Conservation (phyloP, 1,140 invertebrate genomes). For the Euwallacea similis region DNA sequence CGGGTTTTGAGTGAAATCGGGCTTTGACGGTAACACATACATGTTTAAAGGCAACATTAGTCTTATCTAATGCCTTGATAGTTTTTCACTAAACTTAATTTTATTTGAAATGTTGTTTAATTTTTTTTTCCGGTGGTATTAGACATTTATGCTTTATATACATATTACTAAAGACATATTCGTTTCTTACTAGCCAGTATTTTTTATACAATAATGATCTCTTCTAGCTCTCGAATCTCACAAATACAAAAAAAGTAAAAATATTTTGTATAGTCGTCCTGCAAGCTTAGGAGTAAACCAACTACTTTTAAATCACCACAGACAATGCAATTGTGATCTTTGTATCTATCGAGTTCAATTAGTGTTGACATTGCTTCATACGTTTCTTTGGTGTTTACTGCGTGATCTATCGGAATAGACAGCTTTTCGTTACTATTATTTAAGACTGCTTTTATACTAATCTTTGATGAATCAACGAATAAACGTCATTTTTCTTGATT, state of each 20-base stretch:
- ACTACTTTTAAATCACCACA: constrained; percentile 29
- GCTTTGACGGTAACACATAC: too few relatives aligned
- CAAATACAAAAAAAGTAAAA: constrained; percentile 41
- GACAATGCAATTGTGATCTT: constrained; percentile 24
- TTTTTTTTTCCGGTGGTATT: constrained; percentile 41
- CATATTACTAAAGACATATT: neutral
- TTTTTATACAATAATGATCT: constrained; percentile 39
- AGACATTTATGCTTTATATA: constrained; percentile 12
- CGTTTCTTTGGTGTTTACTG: constrained; percentile 47
- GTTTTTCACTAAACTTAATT: constrained; percentile 41
- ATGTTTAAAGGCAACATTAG: constrained; percentile 21
- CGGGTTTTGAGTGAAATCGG: too few relatives aligned
- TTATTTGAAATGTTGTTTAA: constrained; percentile 52
- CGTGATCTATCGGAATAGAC: constrained; percentile 47
- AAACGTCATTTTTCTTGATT: too few relatives aligned
- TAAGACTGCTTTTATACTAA: constrained; percentile 47
- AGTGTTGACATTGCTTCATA: constrained; percentile 44
- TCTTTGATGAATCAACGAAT: constrained; percentile 50
- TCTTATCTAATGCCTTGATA: constrained; percentile 41
- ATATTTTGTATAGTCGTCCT: constrained; percentile 26
- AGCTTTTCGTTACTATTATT: constrained; percentile 52
- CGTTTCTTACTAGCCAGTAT: constrained; percentile 41
- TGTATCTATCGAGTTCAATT: constrained; percentile 36
- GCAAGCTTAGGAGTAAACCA: constrained; percentile 14
- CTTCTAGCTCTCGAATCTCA: constrained; percentile 46